Evolutionary conservation across 2,888 invertebrate species (phyloP).

Genomic region (Anoplius nigerrimus): DNA sequence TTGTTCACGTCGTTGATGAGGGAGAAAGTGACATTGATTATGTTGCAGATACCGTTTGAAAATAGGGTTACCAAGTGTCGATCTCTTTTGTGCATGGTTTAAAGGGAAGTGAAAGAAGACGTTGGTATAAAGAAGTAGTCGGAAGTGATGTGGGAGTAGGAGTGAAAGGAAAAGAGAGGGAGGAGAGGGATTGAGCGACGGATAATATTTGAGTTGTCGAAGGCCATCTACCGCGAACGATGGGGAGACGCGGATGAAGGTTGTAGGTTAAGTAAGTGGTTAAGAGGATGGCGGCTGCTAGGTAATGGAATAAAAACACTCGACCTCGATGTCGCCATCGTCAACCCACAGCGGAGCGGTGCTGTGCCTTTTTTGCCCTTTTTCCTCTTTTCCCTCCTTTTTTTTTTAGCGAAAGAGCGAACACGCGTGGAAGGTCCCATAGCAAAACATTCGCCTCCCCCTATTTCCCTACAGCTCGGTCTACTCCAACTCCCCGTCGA

Average conservation of each 20-base stretch:
- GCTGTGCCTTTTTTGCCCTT: too few species aligned
- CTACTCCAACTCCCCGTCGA: too few species aligned
- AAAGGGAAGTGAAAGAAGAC: not conserved
- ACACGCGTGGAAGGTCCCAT: not conserved
- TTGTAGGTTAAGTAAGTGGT: conserved; percentile 69
- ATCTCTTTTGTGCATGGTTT: conserved; percentile 16
- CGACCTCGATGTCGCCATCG: conserved; percentile 60
- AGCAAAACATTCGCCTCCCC: conserved; percentile 1
- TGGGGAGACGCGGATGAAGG: conserved; percentile 50
- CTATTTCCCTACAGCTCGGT: not conserved
- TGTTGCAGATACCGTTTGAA: conserved; percentile 30
- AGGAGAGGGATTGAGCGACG: conserved; percentile 42
- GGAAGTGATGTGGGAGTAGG: not conserved
- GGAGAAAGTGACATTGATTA: conserved; percentile 41
- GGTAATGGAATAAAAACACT: conserved; percentile 74
- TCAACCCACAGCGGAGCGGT: too few species aligned
- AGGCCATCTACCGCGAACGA: conserved; percentile 52
- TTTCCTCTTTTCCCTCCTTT: not conserved
- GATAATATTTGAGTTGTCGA: conserved; percentile 72
- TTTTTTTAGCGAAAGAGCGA: conserved; percentile 1
- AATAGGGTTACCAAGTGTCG: conserved; percentile 22
- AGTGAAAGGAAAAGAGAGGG: conserved; percentile 1
- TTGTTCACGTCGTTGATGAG: conserved; percentile 29
- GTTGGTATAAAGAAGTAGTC: not conserved
- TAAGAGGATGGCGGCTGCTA: conserved; percentile 63